Evolutionary conservation across 1,140 invertebrate species (phyloP).

Genomic region (Nymphalis io): DNA sequence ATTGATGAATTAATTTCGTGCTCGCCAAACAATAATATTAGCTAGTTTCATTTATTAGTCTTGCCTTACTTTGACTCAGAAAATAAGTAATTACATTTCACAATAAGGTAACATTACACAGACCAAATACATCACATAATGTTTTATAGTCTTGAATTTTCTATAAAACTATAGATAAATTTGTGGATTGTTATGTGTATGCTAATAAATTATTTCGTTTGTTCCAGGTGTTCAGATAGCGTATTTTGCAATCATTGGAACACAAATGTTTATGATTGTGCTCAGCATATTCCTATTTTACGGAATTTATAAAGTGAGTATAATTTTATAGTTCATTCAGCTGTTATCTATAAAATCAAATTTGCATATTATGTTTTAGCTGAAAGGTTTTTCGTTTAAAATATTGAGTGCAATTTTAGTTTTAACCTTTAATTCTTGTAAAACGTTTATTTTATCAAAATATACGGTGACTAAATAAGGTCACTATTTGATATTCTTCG

Average conservation of each 20-base stretch:
- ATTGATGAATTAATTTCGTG: too few relatives aligned
- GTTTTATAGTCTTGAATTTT: not conserved
- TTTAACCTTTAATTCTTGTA: not conserved
- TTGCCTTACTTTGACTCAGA: too few relatives aligned
- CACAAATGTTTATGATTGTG: constrained; percentile 86
- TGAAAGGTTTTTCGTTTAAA: constrained; percentile 10
- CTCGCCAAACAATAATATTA: too few relatives aligned
- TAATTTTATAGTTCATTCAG: constrained; percentile 17
- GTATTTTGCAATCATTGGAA: constrained; percentile 87
- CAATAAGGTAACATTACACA: too few relatives aligned
- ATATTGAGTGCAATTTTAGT: constrained; percentile 9
- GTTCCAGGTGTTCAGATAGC: constrained; percentile 87
- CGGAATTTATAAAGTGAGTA: constrained; percentile 86
- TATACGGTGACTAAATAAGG: not conserved
- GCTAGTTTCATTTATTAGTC: too few relatives aligned
- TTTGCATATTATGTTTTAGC: constrained; percentile 16
- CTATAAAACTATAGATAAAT: not conserved
- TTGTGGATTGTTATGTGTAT: not conserved
- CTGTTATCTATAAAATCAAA: constrained; percentile 7
- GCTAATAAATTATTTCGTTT: constrained; percentile 36
- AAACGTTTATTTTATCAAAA: too few relatives aligned
- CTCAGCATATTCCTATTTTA: constrained; percentile 85
- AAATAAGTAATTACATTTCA: too few relatives aligned
- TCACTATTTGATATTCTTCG: not conserved
- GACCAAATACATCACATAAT: not conserved